Conservation (phyloP, 2,888 invertebrate species). For the Ornithoptera priamus region DNA sequence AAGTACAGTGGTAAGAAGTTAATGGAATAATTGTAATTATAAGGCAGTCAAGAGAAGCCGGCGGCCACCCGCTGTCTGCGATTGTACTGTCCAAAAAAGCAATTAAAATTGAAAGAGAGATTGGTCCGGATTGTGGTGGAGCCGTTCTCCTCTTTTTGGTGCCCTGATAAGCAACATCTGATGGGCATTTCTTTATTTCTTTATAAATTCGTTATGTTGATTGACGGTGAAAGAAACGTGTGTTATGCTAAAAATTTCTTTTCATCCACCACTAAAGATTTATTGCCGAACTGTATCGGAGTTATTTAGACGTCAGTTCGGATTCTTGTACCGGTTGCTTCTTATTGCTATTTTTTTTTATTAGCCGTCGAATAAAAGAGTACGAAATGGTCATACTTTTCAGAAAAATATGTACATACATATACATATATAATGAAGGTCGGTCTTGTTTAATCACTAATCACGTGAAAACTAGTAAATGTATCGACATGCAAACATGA, state of each 20-base stretch:
- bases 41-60: conserved; percentile 65
- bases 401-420: not conserved
- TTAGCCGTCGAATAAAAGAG: conserved; percentile 4
- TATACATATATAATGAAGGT: too few relatives aligned
- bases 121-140: conserved; percentile 56
- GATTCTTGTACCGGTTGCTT: conserved; percentile 7
- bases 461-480: too few relatives aligned
- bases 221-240: conserved; percentile 45
- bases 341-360: conserved; percentile 7
- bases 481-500: too few relatives aligned
- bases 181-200: conserved; percentile 44
- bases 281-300: conserved; percentile 13
- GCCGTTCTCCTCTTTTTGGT: conserved; percentile 41
- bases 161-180: conserved; percentile 45
- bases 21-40: conserved; percentile 79
- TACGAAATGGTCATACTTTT: not conserved
- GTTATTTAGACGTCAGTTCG: conserved; percentile 17
- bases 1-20: conserved; percentile 72
- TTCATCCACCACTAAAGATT: conserved; percentile 55
- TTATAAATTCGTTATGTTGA: conserved; percentile 51
- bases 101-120: conserved; percentile 62
- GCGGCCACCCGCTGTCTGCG: conserved; percentile 73
- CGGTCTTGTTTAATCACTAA: too few relatives aligned
- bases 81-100: conserved; percentile 75
- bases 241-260: conserved; percentile 51